Conservation (phyloP, 2,797 vertebrate species). For the Etheostoma nigrum region DNA sequence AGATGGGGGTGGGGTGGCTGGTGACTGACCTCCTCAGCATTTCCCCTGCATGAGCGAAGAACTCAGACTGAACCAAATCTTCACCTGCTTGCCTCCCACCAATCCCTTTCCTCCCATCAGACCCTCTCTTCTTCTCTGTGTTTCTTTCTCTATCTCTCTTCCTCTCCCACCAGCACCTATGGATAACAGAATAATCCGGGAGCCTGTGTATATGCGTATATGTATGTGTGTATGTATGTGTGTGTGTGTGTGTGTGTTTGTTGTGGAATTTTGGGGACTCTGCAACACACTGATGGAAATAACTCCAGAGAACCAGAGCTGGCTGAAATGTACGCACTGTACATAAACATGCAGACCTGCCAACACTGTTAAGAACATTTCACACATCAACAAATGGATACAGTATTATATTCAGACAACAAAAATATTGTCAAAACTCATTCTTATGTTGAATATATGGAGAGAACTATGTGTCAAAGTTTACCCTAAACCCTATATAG, state of each 20-base stretch:
- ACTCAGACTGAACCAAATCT: constrained; percentile 77
- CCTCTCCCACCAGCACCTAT: constrained; percentile 47
- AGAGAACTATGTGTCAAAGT: not conserved
- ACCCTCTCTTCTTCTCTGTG: constrained; percentile 20
- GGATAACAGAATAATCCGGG: constrained; percentile 60
- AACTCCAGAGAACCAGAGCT: constrained; percentile 28
- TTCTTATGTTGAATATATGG: not conserved
- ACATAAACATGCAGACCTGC: constrained; percentile 15
- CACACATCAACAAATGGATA: constrained; percentile 7
- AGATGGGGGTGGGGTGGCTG: constrained; percentile 30
- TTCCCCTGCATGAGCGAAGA: constrained; percentile 74
- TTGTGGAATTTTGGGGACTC: constrained; percentile 33
- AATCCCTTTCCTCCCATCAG: constrained; percentile 36
- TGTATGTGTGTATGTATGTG: not conserved
- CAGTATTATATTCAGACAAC: constrained; percentile 1
- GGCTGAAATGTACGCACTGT: constrained; percentile 4
- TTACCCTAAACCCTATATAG: not conserved
- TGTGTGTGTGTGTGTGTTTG: not conserved
- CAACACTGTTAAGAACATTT: constrained; percentile 17
- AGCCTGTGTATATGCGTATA: not conserved
- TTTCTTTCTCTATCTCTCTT: constrained; percentile 37
- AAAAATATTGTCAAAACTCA: not conserved
- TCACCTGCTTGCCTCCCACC: constrained; percentile 68
- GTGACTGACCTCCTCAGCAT: constrained; percentile 78
- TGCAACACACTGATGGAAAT: constrained; percentile 33